Evolutionary conservation across 2,113 vertebrate species (phyloP).

Genomic region (Halcyon malimbica): DNA sequence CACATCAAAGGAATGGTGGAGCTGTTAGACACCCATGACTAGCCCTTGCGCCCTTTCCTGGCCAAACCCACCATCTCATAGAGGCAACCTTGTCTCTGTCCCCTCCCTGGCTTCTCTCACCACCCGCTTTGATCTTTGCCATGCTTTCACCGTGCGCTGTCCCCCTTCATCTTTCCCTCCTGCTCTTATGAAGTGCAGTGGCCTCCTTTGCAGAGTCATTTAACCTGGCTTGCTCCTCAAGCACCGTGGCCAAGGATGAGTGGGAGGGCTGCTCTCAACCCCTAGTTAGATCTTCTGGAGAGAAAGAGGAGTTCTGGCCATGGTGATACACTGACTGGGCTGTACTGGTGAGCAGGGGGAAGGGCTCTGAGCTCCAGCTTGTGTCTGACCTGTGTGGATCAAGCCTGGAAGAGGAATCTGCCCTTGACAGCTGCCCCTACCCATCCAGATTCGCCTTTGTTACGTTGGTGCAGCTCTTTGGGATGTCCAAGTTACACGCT

Average conservation of each 20-base stretch:
- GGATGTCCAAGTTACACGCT: not conserved
- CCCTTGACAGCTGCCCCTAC: not conserved
- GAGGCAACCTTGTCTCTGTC: not conserved
- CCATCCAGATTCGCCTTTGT: not conserved
- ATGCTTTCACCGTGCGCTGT: not conserved
- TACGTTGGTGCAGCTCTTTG: not conserved
- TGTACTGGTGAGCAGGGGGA: not conserved
- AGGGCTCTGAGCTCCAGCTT: not conserved
- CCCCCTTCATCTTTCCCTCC: not conserved
- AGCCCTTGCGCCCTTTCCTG: not conserved
- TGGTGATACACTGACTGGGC: accelerated
- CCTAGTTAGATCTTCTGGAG: not conserved
- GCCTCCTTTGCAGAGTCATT: not conserved
- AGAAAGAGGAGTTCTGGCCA: not conserved
- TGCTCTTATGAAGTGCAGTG: not conserved
- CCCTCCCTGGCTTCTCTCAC: not conserved
- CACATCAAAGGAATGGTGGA: not conserved
- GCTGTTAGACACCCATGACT: not conserved
- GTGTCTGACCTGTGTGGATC: not conserved
- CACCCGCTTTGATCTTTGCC: not conserved
- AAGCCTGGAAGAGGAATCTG: not conserved
- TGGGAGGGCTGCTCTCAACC: not conserved
- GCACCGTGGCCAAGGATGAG: not conserved
- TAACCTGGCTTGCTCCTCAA: not conserved
- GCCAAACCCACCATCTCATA: not conserved